phyloP scores from a whole-genome alignment of 2,888 invertebrate genomes.

The Eretmocerus hayati region DNA sequence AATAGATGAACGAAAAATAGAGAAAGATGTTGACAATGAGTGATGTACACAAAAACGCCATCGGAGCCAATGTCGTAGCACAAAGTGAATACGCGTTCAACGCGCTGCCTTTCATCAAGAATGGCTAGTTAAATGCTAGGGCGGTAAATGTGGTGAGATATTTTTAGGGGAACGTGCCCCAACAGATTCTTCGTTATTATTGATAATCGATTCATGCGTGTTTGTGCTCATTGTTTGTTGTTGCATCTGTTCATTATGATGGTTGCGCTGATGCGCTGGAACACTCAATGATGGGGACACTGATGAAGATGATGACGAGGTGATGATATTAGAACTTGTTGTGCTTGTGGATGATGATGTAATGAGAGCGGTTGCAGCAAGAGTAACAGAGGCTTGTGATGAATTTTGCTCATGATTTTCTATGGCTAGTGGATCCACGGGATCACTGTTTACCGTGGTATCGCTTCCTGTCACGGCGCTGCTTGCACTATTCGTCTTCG shows the following conservation, averaged over 20 bases:
- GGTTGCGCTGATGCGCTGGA: constrained; percentile 11
- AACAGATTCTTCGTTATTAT: constrained; percentile 6
- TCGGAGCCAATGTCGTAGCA: no score
- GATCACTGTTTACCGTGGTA: constrained; percentile 19
- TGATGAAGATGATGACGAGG: constrained; percentile 10
- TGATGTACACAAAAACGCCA: no score
- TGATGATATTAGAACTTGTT: background rate
- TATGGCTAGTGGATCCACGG: constrained; percentile 11
- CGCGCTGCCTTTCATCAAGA: constrained; percentile 25
- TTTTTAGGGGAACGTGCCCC: constrained; percentile 38
- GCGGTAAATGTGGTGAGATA: constrained; percentile 40
- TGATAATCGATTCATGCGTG: no score
- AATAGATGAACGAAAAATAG: no score
- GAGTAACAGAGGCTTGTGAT: constrained; percentile 11
- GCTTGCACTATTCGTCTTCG: constrained; percentile 6
- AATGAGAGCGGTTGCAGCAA: constrained; percentile 5
- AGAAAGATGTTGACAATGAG: no score
- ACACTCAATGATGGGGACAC: background rate
- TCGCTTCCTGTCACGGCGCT: background rate
- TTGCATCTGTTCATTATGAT: constrained; percentile 10
- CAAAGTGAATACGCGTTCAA: no score
- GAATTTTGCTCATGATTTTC: constrained; percentile 16
- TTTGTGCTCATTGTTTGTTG: constrained; percentile 9
- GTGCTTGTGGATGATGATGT: background rate
- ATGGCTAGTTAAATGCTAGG: constrained; percentile 35